Evolutionary conservation across 2,797 vertebrate species (phyloP), one percentile per base, ranked within the genome.

Genomic region (Lycodopsis pacificus): DNA sequence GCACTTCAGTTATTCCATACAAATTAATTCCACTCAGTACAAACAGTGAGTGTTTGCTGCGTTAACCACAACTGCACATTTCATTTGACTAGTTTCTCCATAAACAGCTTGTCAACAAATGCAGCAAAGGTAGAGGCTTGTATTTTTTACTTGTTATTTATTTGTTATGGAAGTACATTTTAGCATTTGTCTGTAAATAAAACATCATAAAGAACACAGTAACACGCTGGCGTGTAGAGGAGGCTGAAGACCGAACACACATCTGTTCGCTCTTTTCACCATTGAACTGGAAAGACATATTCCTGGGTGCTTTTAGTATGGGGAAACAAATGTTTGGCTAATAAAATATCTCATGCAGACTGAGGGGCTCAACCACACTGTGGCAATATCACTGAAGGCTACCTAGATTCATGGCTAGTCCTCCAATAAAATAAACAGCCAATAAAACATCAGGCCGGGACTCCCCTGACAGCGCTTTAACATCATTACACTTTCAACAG

Each of bases 371-470:
- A 85, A 87, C 86, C 91, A 88, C 86, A 89, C 83, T 85, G 82
- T 89, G 88, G 92, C 90, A 90, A 90, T 91, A 92, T 91, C 89
- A 93, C 87, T 91, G 91, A 94, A 91, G 90, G 87, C 91, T 92
- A 93, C 89, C 88, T 86, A 92, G 92, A 94, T 94, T 95, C 93
- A 94, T 93, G 90, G 82, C 92, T 90, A 77, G 84, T 91, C 83
- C 76, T 92, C 86, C 91, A 93, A 92, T 94, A 93, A 95, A 95
- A 94, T 93, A 95, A 95, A 95, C 93, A 94, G 93, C 91, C 88
- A 90, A 93, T 95, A 94, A 95, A 95, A 93, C 91, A 93, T 89
- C 79, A 89, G 71, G 42, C 84, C 20, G 75, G 71, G 81, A 76
- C 83, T 93, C 93, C 92, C 92, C 75, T 91, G 92, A 93, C 90